A percentile compares a stretch with the other conserved stretches of the same genome.
Evolutionary conservation across 92 coral and sea anemone species (phyloP).

Genomic region (Phymanthus crucifer): DNA sequence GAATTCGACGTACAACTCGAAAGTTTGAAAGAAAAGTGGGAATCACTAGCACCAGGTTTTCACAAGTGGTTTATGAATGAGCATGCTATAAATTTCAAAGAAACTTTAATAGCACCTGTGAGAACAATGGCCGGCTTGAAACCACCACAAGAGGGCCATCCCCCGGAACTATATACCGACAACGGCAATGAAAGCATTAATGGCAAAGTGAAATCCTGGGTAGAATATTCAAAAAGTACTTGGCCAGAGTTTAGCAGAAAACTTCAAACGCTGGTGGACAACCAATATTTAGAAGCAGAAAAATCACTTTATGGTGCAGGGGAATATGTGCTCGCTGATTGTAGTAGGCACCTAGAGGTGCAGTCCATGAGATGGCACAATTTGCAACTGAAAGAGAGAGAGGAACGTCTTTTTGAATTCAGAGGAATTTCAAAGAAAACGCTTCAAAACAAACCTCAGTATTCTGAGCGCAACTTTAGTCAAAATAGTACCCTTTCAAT

Average conservation of each 20-base stretch:
- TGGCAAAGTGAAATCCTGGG: background rate
- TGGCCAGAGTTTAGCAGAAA: slow-evolving; percentile 21
- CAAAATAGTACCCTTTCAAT: background rate
- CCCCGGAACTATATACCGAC: slow-evolving; percentile 19
- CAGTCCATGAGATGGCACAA: background rate
- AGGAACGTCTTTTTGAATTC: background rate
- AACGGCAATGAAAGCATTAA: background rate
- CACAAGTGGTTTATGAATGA: slow-evolving; percentile 23
- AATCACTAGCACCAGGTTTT: slow-evolving; percentile 24
- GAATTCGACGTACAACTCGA: slow-evolving; percentile 47
- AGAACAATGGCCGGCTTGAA: slow-evolving; percentile 18
- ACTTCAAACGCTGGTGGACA: slow-evolving; percentile 16
- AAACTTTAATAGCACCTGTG: slow-evolving; percentile 15
- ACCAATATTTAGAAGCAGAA: slow-evolving; percentile 23
- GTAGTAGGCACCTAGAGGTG: slow-evolving; percentile 3
- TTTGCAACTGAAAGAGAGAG: background rate
- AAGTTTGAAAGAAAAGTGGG: slow-evolving; percentile 36
- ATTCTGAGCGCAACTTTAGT: background rate
- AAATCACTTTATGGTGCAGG: slow-evolving; percentile 28
- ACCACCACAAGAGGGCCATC: background rate
- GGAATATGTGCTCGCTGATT: slow-evolving; percentile 27
- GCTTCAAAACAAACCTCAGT: background rate
- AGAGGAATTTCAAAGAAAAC: background rate
- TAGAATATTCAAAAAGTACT: background rate
- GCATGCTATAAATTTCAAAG: slow-evolving; percentile 6